These are phyloP conservation scores for Seira musarum DNA, from an alignment of 2,888 invertebrate species.

Conservation along the genomic window DNA sequence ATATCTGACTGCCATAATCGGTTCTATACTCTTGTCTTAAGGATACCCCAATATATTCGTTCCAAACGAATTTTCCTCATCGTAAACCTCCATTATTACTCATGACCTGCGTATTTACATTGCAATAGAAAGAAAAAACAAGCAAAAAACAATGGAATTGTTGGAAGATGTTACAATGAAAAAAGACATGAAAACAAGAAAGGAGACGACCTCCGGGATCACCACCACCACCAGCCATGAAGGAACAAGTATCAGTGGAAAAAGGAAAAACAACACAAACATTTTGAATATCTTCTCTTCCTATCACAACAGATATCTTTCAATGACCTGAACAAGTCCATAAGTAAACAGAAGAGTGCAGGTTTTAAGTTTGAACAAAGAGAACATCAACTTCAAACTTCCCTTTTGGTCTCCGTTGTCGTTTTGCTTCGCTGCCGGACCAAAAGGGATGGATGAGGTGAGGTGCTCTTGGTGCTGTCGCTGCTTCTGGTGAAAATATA, in stretches of 20 bases:
- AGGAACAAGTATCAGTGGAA: slow-evolving; percentile 12
- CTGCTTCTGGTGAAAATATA: not conserved
- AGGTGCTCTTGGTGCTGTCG: slow-evolving; percentile 24
- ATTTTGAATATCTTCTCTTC: slow-evolving; percentile 1
- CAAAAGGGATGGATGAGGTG: not conserved
- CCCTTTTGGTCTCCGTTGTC: slow-evolving; percentile 20
- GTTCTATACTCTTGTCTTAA: too few species aligned
- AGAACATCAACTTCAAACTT: slow-evolving; percentile 27
- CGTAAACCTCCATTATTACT: slow-evolving; percentile 10
- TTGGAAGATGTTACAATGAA: slow-evolving; percentile 35
- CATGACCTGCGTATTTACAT: not conserved
- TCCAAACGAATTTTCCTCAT: slow-evolving; percentile 2
- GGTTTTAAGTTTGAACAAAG: slow-evolving; percentile 33
- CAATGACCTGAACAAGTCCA: slow-evolving; percentile 34
- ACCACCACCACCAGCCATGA: slow-evolving; percentile 53
- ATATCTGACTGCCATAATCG: too few species aligned
- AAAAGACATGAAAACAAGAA: slow-evolving; percentile 41
- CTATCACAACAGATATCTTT: slow-evolving; percentile 48
- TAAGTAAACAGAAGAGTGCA: not conserved
- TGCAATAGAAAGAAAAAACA: slow-evolving; percentile 20
- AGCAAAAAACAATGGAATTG: slow-evolving; percentile 45
- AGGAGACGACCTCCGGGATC: slow-evolving; percentile 56
- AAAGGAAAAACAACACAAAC: not conserved
- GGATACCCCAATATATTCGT: too few species aligned
- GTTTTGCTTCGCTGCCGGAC: slow-evolving; percentile 34